Percentiles rank a stretch among this genome's conserved stretches.
These are phyloP conservation scores for Calliopum simillimum DNA, from an alignment of 2,888 invertebrate species.

Conservation along the genomic window DNA sequence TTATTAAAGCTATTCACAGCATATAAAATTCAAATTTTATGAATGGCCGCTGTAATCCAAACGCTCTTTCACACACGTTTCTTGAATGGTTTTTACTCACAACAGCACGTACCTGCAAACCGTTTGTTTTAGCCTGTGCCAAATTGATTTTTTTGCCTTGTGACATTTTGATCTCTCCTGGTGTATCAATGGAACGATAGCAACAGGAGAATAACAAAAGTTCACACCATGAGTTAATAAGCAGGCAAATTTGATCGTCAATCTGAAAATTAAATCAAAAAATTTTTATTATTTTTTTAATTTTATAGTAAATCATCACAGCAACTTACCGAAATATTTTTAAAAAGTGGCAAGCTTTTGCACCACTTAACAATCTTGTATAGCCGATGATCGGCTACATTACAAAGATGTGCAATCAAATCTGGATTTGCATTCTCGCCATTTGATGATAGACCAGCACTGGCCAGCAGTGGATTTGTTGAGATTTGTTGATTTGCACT, in stretches of 20 bases:
- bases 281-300: not conserved
- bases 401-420: constrained; percentile 89
- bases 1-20: too few relatives aligned
- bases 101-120: constrained; percentile 69
- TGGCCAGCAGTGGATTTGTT: constrained; percentile 71
- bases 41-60: not conserved
- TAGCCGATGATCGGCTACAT: constrained; percentile 93
- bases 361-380: constrained; percentile 99
- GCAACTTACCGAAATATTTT: constrained; percentile 89
- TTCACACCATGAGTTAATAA: constrained; percentile 98
- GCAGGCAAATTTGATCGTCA: constrained; percentile 96
- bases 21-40: too few relatives aligned
- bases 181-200: constrained; percentile 91
- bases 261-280: constrained; percentile 73
- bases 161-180: constrained; percentile 85
- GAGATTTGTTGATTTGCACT: constrained; percentile 61
- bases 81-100: constrained; percentile 2
- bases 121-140: constrained; percentile 66
- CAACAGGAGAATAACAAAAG: constrained; percentile 91
- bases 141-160: constrained; percentile 66
- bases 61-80: not conserved
- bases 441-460: constrained; percentile 68
- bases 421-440: constrained; percentile 80
- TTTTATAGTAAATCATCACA: not conserved
- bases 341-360: constrained; percentile 95